A percentile compares a stretch with the other conserved stretches of the same genome.
Conservation (phyloP, 2,888 invertebrate genomes). For the Quadriops clusia region DNA sequence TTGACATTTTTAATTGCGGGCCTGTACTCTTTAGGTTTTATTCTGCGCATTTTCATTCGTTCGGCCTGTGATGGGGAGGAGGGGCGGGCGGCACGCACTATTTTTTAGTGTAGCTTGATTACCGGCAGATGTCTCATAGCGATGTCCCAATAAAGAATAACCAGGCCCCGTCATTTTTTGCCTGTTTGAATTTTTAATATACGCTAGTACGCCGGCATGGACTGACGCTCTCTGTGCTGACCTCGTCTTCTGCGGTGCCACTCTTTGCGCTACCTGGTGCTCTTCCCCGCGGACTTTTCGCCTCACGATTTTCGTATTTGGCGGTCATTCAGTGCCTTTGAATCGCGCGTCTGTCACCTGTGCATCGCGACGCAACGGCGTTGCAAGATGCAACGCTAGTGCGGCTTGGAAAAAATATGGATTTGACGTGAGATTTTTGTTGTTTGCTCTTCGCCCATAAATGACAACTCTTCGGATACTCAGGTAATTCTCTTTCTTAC, state of each 20-base stretch:
- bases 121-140: slow-evolving; percentile 53
- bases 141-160: slow-evolving; percentile 41
- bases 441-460: no score
- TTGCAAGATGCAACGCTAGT: slow-evolving; percentile 19
- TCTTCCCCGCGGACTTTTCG: slow-evolving; percentile 3
- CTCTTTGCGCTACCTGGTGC: no score
- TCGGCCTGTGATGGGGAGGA: slow-evolving; percentile 24
- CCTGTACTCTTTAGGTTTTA: slow-evolving; percentile 45
- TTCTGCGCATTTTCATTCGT: slow-evolving; percentile 48
- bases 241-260: slow-evolving; percentile 3
- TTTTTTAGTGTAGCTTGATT: slow-evolving; percentile 53
- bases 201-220: slow-evolving; percentile 32
- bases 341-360: slow-evolving; percentile 18
- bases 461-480: no score
- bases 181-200: slow-evolving; percentile 39
- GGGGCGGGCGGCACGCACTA: slow-evolving; percentile 47
- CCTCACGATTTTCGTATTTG: slow-evolving; percentile 27
- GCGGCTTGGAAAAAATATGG: slow-evolving; percentile 15
- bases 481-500: no score
- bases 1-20: slow-evolving; percentile 47
- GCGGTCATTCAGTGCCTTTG: slow-evolving; percentile 28
- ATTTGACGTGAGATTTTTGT: no score
- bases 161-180: slow-evolving; percentile 35
- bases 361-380: slow-evolving; percentile 20
- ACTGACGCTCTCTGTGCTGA: no score